Conservation (phyloP, 2,797 vertebrate genomes). For the Sparidentex hasta region DNA sequence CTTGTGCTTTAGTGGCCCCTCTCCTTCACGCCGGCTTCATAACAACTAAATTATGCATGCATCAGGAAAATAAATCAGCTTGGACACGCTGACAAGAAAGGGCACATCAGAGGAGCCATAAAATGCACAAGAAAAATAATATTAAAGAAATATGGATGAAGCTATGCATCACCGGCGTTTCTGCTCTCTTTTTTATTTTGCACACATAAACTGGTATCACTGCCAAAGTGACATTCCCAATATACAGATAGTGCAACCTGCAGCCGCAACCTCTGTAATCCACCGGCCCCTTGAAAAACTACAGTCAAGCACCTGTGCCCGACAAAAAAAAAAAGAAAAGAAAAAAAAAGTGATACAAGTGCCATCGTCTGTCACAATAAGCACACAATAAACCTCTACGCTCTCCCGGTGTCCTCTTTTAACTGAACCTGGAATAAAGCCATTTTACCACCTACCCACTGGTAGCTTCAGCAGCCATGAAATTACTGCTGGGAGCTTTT, state of each 20-base stretch:
- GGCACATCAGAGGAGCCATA: constrained; percentile 77
- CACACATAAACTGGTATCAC: constrained; percentile 65
- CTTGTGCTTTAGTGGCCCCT: constrained; percentile 72
- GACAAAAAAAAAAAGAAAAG: constrained; percentile 34
- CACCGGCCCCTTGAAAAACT: constrained; percentile 51
- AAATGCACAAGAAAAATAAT: constrained; percentile 77
- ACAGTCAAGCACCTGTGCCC: constrained; percentile 63
- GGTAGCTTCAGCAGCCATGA: constrained; percentile 83
- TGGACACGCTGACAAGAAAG: constrained; percentile 84
- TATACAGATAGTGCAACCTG: constrained; percentile 55
- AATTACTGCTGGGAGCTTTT: constrained; percentile 83
- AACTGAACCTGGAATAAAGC: constrained; percentile 84
- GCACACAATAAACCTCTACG: constrained; percentile 76
- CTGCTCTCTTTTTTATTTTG: constrained; percentile 54
- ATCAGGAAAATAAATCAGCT: constrained; percentile 84
- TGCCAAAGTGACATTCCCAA: constrained; percentile 59
- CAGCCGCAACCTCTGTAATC: constrained; percentile 50
- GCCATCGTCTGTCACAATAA: constrained; percentile 74
- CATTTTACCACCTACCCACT: constrained; percentile 79
- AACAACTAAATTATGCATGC: constrained; percentile 87
- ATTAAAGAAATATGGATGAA: constrained; percentile 75
- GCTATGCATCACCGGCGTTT: constrained; percentile 51
- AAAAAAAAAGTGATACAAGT: constrained; percentile 61
- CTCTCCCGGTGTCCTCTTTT: constrained; percentile 75
- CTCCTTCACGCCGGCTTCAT: constrained; percentile 79